Evolutionary conservation across 2,888 invertebrate species (phyloP).

Genomic region (Ectemnius lituratus): DNA sequence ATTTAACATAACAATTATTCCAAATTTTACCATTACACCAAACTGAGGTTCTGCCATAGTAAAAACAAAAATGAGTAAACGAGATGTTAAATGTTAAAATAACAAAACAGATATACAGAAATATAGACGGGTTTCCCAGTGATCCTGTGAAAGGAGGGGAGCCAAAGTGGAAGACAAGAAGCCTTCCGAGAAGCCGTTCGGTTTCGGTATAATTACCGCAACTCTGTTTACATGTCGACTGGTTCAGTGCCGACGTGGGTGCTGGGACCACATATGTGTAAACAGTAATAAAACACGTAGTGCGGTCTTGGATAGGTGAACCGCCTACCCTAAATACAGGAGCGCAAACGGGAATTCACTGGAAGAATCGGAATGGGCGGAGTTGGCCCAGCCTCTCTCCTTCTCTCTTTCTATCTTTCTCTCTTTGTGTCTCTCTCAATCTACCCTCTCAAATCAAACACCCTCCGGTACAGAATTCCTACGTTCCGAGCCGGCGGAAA

Average conservation of each 20-base stretch:
- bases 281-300: slow-evolving; percentile 73
- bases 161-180: slow-evolving; percentile 46
- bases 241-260: slow-evolving; percentile 70
- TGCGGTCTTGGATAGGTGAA: slow-evolving; percentile 62
- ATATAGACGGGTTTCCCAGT: background rate
- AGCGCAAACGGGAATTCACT: slow-evolving; percentile 56
- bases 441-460: slow-evolving; percentile 59
- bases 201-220: slow-evolving; percentile 71
- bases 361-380: slow-evolving; percentile 60
- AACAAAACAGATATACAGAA: background rate
- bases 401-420: slow-evolving; percentile 37
- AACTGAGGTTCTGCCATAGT: too few relatives aligned
- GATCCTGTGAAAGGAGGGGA: slow-evolving; percentile 11
- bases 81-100: background rate
- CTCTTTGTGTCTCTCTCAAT: slow-evolving; percentile 38
- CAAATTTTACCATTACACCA: too few relatives aligned
- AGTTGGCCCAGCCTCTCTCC: slow-evolving; percentile 55
- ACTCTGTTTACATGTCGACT: slow-evolving; percentile 69
- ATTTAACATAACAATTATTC: too few relatives aligned
- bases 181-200: slow-evolving; percentile 55
- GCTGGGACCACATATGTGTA: slow-evolving; percentile 72
- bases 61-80: too few relatives aligned
- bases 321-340: slow-evolving; percentile 49
- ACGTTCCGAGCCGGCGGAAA: slow-evolving; percentile 25
- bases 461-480: slow-evolving; percentile 62